Conservation (phyloP, 2,113 vertebrate species). For the Scartelaos histophorus region DNA sequence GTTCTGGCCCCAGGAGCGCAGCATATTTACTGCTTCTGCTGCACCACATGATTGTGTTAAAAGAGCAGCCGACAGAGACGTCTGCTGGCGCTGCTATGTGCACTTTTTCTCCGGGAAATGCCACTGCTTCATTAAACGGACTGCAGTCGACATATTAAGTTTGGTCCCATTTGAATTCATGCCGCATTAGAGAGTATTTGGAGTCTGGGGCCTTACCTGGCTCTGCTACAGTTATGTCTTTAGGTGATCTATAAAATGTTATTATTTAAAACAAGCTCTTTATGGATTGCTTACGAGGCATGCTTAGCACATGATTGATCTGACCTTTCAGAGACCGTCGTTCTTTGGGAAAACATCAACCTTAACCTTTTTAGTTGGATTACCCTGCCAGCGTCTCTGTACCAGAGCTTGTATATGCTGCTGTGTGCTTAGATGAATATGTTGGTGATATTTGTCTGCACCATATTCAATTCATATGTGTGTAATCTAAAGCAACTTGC, state of each 20-base stretch:
- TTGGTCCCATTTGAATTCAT: conserved; percentile 64
- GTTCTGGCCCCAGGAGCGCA: conserved; percentile 47
- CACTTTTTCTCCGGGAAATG: conserved; percentile 62
- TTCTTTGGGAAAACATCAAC: conserved; percentile 75
- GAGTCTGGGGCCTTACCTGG: conserved; percentile 44
- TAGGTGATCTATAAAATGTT: conserved; percentile 80
- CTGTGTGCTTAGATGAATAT: conserved; percentile 16
- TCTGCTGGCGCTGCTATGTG: conserved; percentile 44
- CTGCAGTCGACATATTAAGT: conserved; percentile 68
- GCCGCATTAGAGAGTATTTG: conserved; percentile 33
- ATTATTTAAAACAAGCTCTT: conserved; percentile 81
- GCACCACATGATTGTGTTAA: conserved; percentile 47
- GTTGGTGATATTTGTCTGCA: conserved; percentile 14
- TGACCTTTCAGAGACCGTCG: conserved; percentile 77
- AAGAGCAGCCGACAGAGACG: conserved; percentile 59
- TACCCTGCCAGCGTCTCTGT: conserved; percentile 57
- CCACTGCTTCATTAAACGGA: conserved; percentile 74
- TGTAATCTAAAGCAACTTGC: conserved; percentile 38
- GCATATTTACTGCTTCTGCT: conserved; percentile 54
- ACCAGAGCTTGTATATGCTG: neutral
- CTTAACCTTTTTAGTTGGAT: conserved; percentile 78
- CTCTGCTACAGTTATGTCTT: conserved; percentile 69
- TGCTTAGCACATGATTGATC: conserved; percentile 79
- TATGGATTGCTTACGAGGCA: conserved; percentile 78
- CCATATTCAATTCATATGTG: conserved; percentile 4